Conservation (phyloP, 1,140 invertebrate species). For the Euglossa dilemma region DNA sequence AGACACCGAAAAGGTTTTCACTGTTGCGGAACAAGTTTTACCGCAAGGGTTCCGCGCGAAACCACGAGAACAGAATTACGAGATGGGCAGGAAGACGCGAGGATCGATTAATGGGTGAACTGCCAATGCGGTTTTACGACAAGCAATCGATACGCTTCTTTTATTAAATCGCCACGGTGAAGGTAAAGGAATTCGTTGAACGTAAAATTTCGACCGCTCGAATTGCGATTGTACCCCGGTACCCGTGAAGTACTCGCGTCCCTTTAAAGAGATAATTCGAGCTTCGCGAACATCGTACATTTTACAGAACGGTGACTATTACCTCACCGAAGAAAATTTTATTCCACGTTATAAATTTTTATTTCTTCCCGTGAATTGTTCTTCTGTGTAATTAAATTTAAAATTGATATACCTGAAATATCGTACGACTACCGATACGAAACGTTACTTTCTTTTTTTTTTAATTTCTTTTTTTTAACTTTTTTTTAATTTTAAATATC, state of each 20-base stretch:
- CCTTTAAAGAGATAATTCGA: background rate
- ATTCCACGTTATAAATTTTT: too few relatives aligned
- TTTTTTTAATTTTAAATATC: too few relatives aligned
- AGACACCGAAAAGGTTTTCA: conserved; percentile 69
- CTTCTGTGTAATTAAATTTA: too few relatives aligned
- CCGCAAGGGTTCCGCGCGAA: conserved; percentile 60
- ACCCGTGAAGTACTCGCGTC: background rate
- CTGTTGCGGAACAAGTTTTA: conserved; percentile 68
- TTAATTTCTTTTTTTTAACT: too few relatives aligned
- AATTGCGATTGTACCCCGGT: background rate
- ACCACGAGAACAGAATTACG: conserved; percentile 70
- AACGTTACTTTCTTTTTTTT: too few relatives aligned
- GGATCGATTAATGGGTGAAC: conserved; percentile 71
- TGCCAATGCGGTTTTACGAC: conserved; percentile 68
- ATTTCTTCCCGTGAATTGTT: background rate
- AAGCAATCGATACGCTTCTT: conserved; percentile 63
- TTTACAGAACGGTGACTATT: background rate
- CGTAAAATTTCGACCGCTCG: background rate
- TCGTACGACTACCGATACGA: too few relatives aligned
- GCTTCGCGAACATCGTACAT: background rate
- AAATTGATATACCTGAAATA: too few relatives aligned
- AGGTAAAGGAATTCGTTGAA: background rate
- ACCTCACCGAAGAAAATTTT: too few relatives aligned
- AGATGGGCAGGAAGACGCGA: conserved; percentile 55
- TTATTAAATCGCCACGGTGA: background rate